Conservation (phyloP, 2,888 invertebrate genomes). For the Nebria brevicollis region DNA sequence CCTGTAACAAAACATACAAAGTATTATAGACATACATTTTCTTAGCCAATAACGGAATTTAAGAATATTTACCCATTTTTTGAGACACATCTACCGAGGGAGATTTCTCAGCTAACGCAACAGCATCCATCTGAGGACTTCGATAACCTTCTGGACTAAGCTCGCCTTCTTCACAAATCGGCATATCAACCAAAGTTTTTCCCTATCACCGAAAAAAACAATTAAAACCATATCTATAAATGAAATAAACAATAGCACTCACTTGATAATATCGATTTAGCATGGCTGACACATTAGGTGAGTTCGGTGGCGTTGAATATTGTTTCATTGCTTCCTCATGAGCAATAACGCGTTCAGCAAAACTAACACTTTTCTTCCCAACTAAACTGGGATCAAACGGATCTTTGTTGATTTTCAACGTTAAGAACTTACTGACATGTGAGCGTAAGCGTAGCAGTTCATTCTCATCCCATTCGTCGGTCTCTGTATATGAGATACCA, state of each 20-base stretch:
- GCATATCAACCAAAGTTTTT: slow-evolving; percentile 71
- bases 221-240: background rate
- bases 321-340: slow-evolving; percentile 62
- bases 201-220: slow-evolving; percentile 47
- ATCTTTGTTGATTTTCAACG: slow-evolving; percentile 76
- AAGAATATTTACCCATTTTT: slow-evolving; percentile 65
- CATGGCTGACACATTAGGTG: slow-evolving; percentile 77
- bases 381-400: slow-evolving; percentile 70
- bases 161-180: slow-evolving; percentile 74
- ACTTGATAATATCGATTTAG: slow-evolving; percentile 71
- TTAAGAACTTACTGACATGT: slow-evolving; percentile 77
- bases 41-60: too few species aligned
- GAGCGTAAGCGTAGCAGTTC: slow-evolving; percentile 76
- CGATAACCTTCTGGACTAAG: slow-evolving; percentile 70
- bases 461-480: slow-evolving; percentile 74
- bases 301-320: slow-evolving; percentile 76
- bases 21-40: too few species aligned
- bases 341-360: slow-evolving; percentile 72
- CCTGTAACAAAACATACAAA: slow-evolving; percentile 60
- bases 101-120: slow-evolving; percentile 34
- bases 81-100: slow-evolving; percentile 65
- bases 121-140: slow-evolving; percentile 62
- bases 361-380: slow-evolving; percentile 81
- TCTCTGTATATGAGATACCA: slow-evolving; percentile 75
- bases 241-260: slow-evolving; percentile 51